Evolutionary conservation across 1,140 invertebrate genomes (phyloP).

Genomic region (Ooceraea biroi): DNA sequence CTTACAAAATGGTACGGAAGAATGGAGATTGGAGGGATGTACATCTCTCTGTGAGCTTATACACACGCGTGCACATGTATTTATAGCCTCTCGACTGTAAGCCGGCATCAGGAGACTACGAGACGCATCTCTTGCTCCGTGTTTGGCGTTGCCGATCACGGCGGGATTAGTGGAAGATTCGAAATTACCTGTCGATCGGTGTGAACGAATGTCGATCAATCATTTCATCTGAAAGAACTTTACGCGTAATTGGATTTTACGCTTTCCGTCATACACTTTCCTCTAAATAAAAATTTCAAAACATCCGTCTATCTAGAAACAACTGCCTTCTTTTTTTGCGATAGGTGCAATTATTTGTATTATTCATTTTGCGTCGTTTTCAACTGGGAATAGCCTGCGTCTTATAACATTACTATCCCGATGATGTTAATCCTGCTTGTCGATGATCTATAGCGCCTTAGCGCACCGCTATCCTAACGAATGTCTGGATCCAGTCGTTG

Average conservation of each 20-base stretch:
- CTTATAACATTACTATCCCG: slow-evolving; percentile 32
- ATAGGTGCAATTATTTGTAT: too few relatives aligned
- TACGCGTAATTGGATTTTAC: background rate
- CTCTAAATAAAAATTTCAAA: too few relatives aligned
- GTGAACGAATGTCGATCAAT: background rate
- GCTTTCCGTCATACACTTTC: too few relatives aligned
- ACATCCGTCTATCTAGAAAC: too few relatives aligned
- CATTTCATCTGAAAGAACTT: background rate
- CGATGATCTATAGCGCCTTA: slow-evolving; percentile 48
- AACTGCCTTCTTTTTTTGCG: too few relatives aligned
- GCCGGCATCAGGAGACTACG: slow-evolving; percentile 26
- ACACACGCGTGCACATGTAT: slow-evolving; percentile 43
- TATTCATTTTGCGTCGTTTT: slow-evolving; percentile 6
- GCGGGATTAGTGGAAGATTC: background rate
- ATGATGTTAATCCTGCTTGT: slow-evolving; percentile 47
- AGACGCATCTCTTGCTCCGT: slow-evolving; percentile 21
- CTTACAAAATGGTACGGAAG: slow-evolving; percentile 38
- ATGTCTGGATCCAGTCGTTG: slow-evolving; percentile 51
- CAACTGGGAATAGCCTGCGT: slow-evolving; percentile 6
- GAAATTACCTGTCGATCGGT: background rate
- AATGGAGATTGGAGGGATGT: background rate
- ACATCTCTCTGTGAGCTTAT: too few relatives aligned
- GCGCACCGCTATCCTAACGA: slow-evolving; percentile 32
- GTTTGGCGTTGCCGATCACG: background rate
- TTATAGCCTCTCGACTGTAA: slow-evolving; percentile 62